Base-by-base conservation (phyloP, 2,113 vertebrate genomes). In the Tangachromis dhanisi region DNA sequence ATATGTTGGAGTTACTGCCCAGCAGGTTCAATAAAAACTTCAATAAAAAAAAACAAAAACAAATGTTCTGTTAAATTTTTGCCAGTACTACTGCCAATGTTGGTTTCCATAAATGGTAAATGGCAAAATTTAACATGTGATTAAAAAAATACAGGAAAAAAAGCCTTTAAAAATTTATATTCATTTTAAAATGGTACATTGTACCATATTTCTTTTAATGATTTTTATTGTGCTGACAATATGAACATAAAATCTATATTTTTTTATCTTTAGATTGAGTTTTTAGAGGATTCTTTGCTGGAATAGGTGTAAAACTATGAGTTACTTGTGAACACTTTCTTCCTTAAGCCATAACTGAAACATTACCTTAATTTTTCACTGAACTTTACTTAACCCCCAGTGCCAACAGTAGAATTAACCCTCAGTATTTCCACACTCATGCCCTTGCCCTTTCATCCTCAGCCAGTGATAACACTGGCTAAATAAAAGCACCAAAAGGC, bases 341-440 rank as follows among this genome's bases (percentile, higher is more conserved):
- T 14, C 55, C 95, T 96, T 91, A 95, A 94, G 63, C 84, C 95
- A 96, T 82, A 94, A 93, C 89, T 93, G 14, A 95, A 95, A 96
- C 93, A 92, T 93, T 94, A 95, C 91, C 93, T 95, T 87, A 95
- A 85, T 95, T 93, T 97, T 96, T 89, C 47, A 87, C 53, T 97
- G 97, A 98, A 98, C 98, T 98, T 97, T 96, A 88, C 53, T 84
- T 97, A 97, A 98, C 97, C 97, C 93, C 84, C 93, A 95, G 92
- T 98, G 97, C 96, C 97, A 98, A 95, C 96, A 96, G 94, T 95
- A 93, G 96, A 96, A 97, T 98, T 97, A 98, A 94, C 96, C 97
- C 61, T 92, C 96, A 96, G 94, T 96, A 93, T 97, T 98, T 97
- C 95, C 94, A 80, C 85, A 19, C 78, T 87, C 80, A 17, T 76